Base-by-base conservation (phyloP, 2,113 vertebrate genomes). In the Prinia subflava region DNA sequence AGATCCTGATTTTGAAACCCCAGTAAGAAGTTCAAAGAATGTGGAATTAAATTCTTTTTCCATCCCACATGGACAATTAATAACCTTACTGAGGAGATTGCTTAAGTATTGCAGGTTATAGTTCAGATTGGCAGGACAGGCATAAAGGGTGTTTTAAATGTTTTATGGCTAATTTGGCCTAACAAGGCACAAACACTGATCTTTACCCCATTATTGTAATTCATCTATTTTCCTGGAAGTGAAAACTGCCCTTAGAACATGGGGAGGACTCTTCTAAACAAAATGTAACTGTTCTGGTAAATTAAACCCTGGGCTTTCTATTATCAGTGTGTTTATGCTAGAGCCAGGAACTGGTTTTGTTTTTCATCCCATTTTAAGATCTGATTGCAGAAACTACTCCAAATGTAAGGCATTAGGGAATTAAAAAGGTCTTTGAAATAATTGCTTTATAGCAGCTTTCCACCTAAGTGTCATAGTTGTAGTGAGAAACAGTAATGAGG, bases 11-110 rank as follows among this genome's bases (percentile, higher is more conserved):
- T 94, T 96, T 89, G 82, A 94, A 95, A 91, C 57, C 42, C 27
- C 24, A 70, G 7, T 64, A 68, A 94, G 56, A 96, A 79, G 65
- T 92, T 96, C 89, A 90, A 84, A 90, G 93, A 96, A 91, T 95
- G 74, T 94, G 67, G 37, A 56, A 80, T 86, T 91, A 42, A 90
- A 90, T 88, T 83, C n/a, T 93, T 95, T 92, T 83, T 83, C 86
- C 75, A 56, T 83, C 75, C 49, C 64, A 60, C 41, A 25, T 74
- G 92, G 53, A 79, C 56, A 56, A 49, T 90, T 93, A 74, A 77
- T 86, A 88, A 67, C n/a, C 20, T 1, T 65, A 69, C 77, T 85
- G 90, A 84, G 85, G 79, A 82, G 76, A 79, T 70, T 91, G 81
- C 67, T 2, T 41, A 86, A 91, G 39, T 49, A 44, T 88, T 95